Evolutionary conservation across 2,113 vertebrate species (phyloP), one percentile per base, ranked within the genome.

Genomic region (Myxocyprinus asiaticus): DNA sequence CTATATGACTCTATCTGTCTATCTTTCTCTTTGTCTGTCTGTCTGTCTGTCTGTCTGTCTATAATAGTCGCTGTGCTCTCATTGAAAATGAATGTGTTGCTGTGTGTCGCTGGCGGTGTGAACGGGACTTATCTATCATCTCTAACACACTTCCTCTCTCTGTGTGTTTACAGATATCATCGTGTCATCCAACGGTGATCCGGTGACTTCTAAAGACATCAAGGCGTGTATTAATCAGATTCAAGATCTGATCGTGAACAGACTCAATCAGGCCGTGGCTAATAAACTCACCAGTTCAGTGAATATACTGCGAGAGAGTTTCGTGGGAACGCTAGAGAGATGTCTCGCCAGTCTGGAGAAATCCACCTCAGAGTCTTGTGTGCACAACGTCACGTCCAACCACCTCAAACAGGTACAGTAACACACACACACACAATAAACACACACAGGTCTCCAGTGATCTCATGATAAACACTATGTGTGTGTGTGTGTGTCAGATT

Each of bases 321-420:
- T 98, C 0, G 97, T 99, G 0, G 98, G 98, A 8, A 99, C 98
- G 0, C 91, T 99, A 82, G 98, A 99, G 83, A 90, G 98, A 33
- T 99, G 98, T 80, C 95, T 99, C 7, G 92, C 89, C 90, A 99
- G 97, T 89, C 90, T 99, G 82, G 98, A 99, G 89, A 97, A 96
- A 85, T 97, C 95, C 33, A 93, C 90, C 88, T 88, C 87, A 0
- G 98, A 74, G 17, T 91, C 83, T 76, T 86, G 91, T 7, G 84
- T 88, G 3, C 92, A 95, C 82, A 94, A 92, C 47, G 91, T 98
- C 88, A 97, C 98, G 5, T 99, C 97, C 88, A 96, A 96, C 87
- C 96, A 98, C 88, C 95, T 99, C 68, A 98, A 98, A 88, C 98
- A 99, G 96, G 97, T n/a, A n/a, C n/a, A n/a, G n/a, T 98, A 6